Conservation (phyloP, 2,113 vertebrate species). For the Noctilio leporinus region DNA sequence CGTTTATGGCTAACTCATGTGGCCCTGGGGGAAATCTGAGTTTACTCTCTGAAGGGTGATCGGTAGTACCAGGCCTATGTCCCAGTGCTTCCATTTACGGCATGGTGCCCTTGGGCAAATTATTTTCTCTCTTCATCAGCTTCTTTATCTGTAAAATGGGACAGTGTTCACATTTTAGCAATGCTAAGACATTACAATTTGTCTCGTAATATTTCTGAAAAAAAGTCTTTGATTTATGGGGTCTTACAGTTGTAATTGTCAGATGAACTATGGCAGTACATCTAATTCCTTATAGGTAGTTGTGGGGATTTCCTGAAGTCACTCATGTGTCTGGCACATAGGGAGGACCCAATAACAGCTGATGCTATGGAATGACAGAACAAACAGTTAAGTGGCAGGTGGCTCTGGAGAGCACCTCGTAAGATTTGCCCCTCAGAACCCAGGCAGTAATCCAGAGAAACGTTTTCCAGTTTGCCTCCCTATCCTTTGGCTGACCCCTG, state of each 20-base stretch:
- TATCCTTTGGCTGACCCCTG: slow-evolving; percentile 48
- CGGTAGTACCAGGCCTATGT: neutral
- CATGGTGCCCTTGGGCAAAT: neutral
- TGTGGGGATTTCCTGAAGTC: neutral
- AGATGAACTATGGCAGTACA: neutral
- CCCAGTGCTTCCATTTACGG: neutral
- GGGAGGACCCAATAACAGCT: neutral
- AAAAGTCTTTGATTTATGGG: neutral
- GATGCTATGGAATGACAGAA: neutral
- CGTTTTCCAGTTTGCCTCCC: neutral
- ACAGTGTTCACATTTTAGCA: neutral
- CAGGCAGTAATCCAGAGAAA: neutral
- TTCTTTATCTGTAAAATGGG: slow-evolving; percentile 18
- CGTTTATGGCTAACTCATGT: neutral
- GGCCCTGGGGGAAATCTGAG: neutral
- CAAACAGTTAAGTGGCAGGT: neutral
- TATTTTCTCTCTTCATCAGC: neutral
- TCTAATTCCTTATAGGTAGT: neutral
- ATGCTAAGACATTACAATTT: neutral
- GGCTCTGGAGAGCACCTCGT: neutral
- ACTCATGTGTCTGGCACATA: neutral
- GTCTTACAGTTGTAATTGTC: neutral
- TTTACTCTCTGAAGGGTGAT: neutral
- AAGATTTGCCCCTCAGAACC: neutral
- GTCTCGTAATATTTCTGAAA: neutral